phyloP scores from a whole-genome alignment of 2,797 vertebrate species.

The Spondyliosoma cantharus region DNA sequence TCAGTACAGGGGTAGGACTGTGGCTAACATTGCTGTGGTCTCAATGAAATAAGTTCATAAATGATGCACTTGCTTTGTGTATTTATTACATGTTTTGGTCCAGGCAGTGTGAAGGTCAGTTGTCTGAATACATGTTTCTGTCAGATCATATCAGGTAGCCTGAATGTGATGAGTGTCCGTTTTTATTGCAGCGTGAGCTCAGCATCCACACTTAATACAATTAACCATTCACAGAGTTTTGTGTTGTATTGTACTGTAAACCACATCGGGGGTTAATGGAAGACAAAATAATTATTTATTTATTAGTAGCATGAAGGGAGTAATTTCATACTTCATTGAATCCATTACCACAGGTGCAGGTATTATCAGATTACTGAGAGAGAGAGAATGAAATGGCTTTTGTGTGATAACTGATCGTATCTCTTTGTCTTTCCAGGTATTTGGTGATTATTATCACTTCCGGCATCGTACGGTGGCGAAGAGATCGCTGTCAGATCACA shows the following conservation, averaged over 20 bases:
- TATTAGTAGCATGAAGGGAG: not conserved
- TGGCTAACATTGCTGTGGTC: not conserved
- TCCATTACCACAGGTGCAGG: not conserved
- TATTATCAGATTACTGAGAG: conserved; percentile 21
- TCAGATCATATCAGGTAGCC: not conserved
- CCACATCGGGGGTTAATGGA: not conserved
- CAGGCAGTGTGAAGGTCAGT: not conserved
- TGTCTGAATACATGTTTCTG: not conserved
- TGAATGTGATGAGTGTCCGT: not conserved
- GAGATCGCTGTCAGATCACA: conserved; percentile 90
- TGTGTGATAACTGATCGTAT: conserved; percentile 35
- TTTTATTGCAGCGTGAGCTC: conserved; percentile 1
- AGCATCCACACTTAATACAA: not conserved
- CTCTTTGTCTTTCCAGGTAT: conserved; percentile 82
- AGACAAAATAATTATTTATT: not conserved
- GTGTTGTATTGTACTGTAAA: not conserved
- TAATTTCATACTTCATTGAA: conserved; percentile 4
- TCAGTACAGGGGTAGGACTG: not conserved
- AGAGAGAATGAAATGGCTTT: not conserved
- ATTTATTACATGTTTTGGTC: not conserved
- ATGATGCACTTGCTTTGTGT: conserved; percentile 22
- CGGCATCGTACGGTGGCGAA: conserved; percentile 89
- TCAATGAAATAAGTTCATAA: not conserved
- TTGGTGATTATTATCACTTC: conserved; percentile 93
- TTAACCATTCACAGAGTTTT: not conserved